These are phyloP conservation scores for Prorops nasuta DNA, from an alignment of 1,140 invertebrate species.

Conservation along the genomic window DNA sequence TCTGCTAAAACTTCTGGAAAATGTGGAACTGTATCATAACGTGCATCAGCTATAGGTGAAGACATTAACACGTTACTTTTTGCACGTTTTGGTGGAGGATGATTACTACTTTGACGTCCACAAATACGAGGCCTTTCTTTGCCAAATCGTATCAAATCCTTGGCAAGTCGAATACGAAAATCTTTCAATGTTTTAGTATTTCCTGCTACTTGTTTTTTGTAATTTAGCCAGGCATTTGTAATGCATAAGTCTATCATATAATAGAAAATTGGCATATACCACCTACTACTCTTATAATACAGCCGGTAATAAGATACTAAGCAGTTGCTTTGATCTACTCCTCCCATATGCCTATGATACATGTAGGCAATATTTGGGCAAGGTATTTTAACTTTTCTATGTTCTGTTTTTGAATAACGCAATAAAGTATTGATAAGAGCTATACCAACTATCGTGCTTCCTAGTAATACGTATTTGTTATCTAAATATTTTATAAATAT, in stretches of 20 bases:
- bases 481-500: slow-evolving; percentile 26
- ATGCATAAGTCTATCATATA: slow-evolving; percentile 47
- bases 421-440: slow-evolving; percentile 35
- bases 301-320: slow-evolving; percentile 49
- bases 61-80: neutral
- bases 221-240: slow-evolving; percentile 31
- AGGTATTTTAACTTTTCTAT: slow-evolving; percentile 40
- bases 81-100: neutral
- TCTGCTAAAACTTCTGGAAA: neutral
- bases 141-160: neutral
- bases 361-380: slow-evolving; percentile 49
- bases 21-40: slow-evolving; percentile 2
- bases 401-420: slow-evolving; percentile 40
- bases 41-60: neutral
- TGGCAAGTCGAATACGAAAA: slow-evolving; percentile 6
- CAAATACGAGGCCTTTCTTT: slow-evolving; percentile 5
- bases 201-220: too few relatives aligned
- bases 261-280: slow-evolving; percentile 49
- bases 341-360: slow-evolving; percentile 57
- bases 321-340: slow-evolving; percentile 49
- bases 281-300: slow-evolving; percentile 46
- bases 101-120: neutral
- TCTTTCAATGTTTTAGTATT: slow-evolving; percentile 10
- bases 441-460: slow-evolving; percentile 44
- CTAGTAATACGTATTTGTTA: slow-evolving; percentile 47